These are phyloP conservation scores for Hucho hucho DNA, from an alignment of 2,113 vertebrate species.

Conservation along the genomic window DNA sequence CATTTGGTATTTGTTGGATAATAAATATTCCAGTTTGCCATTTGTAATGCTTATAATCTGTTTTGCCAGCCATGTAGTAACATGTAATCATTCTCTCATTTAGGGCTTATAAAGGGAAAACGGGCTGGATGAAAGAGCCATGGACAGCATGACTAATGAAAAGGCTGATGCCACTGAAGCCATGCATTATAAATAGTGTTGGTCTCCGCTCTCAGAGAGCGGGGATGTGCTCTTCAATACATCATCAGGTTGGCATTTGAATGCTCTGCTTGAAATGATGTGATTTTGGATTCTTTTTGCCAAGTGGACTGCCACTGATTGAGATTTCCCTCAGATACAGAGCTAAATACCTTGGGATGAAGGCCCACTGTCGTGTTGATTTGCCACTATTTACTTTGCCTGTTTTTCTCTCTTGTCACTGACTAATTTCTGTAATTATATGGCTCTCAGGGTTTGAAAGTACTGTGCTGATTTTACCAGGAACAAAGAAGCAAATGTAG, in stretches of 20 bases:
- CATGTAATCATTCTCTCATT: slow-evolving; percentile 66
- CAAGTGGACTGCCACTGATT: slow-evolving; percentile 5
- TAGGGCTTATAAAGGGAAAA: slow-evolving; percentile 53
- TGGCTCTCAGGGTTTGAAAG: neutral
- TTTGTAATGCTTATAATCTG: slow-evolving; percentile 53
- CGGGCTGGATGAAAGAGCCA: slow-evolving; percentile 48
- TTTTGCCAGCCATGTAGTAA: slow-evolving; percentile 64
- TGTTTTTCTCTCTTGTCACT: neutral
- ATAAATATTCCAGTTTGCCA: slow-evolving; percentile 53
- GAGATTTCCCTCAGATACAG: slow-evolving; percentile 10
- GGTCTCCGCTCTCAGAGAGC: slow-evolving; percentile 30
- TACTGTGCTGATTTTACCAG: neutral
- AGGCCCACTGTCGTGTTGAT: neutral
- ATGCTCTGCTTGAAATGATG: neutral
- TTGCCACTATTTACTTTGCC: neutral
- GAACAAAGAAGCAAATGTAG: neutral
- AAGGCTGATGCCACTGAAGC: slow-evolving; percentile 44
- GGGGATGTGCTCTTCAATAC: slow-evolving; percentile 9
- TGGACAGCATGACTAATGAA: slow-evolving; percentile 61
- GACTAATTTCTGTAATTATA: slow-evolving; percentile 2
- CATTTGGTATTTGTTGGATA: slow-evolving; percentile 46
- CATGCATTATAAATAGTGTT: slow-evolving; percentile 36
- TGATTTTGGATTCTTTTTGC: slow-evolving; percentile 27
- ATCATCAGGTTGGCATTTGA: no score
- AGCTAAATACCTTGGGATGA: neutral